Evolutionary conservation across 1,140 invertebrate species (phyloP).

Genomic region (Pogonomyrmex californicus): DNA sequence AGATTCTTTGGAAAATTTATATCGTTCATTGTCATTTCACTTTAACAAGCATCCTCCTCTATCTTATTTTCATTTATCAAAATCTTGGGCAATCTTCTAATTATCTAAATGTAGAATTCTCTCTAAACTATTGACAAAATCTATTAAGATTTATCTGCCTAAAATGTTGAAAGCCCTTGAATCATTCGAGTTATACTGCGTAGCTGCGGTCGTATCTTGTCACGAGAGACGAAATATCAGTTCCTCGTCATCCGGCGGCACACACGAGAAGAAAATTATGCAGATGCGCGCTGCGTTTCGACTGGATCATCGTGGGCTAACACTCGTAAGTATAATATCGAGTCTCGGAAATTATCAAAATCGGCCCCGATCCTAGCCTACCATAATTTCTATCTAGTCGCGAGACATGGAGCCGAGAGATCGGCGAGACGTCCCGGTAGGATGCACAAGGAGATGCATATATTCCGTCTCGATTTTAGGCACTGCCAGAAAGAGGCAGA

Average conservation of each 20-base stretch:
- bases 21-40: background rate
- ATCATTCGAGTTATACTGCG: background rate
- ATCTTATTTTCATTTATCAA: background rate
- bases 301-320: conserved; percentile 69
- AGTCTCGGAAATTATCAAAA: conserved; percentile 77
- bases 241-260: conserved; percentile 25
- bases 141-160: background rate
- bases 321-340: conserved; percentile 74
- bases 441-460: conserved; percentile 72
- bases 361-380: conserved; percentile 59
- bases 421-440: conserved; percentile 39
- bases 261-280: conserved; percentile 74
- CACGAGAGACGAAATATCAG: conserved; percentile 37
- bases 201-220: conserved; percentile 1
- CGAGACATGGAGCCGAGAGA: conserved; percentile 53
- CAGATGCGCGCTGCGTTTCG: conserved; percentile 74
- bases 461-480: conserved; percentile 62
- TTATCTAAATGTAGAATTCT: background rate
- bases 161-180: background rate
- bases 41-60: background rate
- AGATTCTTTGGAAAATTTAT: conserved; percentile 48
- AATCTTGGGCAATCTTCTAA: background rate
- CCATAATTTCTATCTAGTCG: conserved; percentile 65
- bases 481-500: conserved; percentile 33
- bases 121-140: background rate